Evolutionary conservation across 2,888 invertebrate genomes (phyloP), one percentile per base, ranked within the genome.

Genomic region (Napeogenes sylphis): DNA sequence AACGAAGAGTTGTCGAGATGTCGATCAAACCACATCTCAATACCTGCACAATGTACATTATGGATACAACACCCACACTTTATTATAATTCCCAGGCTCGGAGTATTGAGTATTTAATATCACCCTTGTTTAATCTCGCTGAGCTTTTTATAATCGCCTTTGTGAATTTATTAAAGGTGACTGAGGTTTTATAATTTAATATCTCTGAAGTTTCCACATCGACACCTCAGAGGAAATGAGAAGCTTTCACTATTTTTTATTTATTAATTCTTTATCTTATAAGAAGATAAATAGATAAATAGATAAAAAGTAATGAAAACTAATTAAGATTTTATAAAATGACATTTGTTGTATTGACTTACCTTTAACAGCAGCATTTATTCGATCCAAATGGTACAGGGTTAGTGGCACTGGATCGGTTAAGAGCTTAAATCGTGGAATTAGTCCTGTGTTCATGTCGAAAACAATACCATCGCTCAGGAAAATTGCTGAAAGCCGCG

Each of bases 341-440:
- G 8, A 12, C 42, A 3, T 46, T 21, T 38, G 45, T 21, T 54
- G 47, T 59, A 59, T 54, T 58, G 59, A 63, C 80, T 71, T 80
- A 92, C 92, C 92, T 91, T 91, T 91, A 38, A 91, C 91, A 72
- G 91, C 91, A 55, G 91, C 91, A 71, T 91, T 91, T 59, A 92
- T 81, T 74, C 90, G 82, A 68, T 91, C 91, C 73, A 92, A 80
- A 75, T 91, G 91, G 70, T 90, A 90, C 38, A 92, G 81, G 3
- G 91, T 91, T 69, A 92, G 76, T 4, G 91, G 90, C 65, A 92
- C 86, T n/a, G 91, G 92, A 70, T 90, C 91, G 21, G 90, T 88
- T 56, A 90, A 69, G 54, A 90, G 74, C 47, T 81, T 81, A 38
- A 91, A 76, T 55, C 84, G 78, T 13, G 84, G 85, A 12, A 78